phyloP scores from a whole-genome alignment of 2,888 invertebrate species.

The Metopia argyrocephala region DNA sequence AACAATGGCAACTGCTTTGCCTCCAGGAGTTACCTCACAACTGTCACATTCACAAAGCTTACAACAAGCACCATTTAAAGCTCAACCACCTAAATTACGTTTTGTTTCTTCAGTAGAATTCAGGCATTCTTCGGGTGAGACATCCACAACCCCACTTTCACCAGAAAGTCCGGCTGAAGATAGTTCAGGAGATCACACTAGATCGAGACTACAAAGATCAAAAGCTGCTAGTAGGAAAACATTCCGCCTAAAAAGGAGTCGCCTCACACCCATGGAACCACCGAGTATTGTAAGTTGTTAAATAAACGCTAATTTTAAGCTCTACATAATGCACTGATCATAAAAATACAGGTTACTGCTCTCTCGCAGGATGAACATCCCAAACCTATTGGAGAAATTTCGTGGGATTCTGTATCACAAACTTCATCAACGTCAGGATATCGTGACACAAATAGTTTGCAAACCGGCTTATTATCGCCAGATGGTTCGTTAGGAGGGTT shows the following conservation, averaged over 20 bases:
- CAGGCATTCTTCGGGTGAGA: slow-evolving; percentile 89
- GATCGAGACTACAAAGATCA: slow-evolving; percentile 89
- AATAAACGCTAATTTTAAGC: background rate
- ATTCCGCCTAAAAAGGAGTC: slow-evolving; percentile 88
- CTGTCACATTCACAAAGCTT: slow-evolving; percentile 78
- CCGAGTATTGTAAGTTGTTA: slow-evolving; percentile 70
- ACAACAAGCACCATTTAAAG: slow-evolving; percentile 77
- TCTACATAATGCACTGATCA: background rate
- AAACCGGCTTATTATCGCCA: slow-evolving; percentile 78
- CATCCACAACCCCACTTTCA: slow-evolving; percentile 86
- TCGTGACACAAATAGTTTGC: slow-evolving; percentile 83
- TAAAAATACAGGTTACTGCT: slow-evolving; percentile 67
- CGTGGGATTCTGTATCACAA: slow-evolving; percentile 90
- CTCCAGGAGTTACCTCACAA: slow-evolving; percentile 77
- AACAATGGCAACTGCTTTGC: slow-evolving; percentile 71
- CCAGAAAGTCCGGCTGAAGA: slow-evolving; percentile 86
- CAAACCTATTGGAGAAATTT: slow-evolving; percentile 82
- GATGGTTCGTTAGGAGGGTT: slow-evolving; percentile 82
- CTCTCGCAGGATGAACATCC: slow-evolving; percentile 71
- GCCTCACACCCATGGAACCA: slow-evolving; percentile 86
- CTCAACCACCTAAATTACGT: slow-evolving; percentile 84
- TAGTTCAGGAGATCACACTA: slow-evolving; percentile 82
- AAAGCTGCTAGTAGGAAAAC: slow-evolving; percentile 97
- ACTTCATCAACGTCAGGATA: slow-evolving; percentile 93
- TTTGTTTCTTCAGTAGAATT: slow-evolving; percentile 91